Evolutionary conservation across 2,113 vertebrate genomes (phyloP), one percentile per base, ranked within the genome.

Genomic region (Neodontobutis hainanensis): DNA sequence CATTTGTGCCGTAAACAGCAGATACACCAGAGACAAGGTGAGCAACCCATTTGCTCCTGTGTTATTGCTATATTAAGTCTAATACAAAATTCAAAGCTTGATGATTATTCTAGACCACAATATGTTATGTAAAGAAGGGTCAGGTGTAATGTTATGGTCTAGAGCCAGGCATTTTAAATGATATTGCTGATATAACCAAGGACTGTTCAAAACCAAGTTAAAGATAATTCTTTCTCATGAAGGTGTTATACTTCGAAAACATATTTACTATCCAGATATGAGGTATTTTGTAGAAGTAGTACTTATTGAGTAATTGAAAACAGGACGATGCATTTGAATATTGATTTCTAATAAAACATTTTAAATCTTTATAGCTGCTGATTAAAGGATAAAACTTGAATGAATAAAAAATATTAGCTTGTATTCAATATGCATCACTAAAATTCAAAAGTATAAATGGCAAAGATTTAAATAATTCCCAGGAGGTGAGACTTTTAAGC

Each of bases 1-100:
- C 92, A 91, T 93, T 85, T 86, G 75, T 90, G 93, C 92, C 90
- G 94, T 93, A 95, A 95, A 94, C 94, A 92, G 87, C 88, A 8
- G 89, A 73, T 15, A 19, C 80, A 65, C 64, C 38, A 6, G 60
- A 65, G 55, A 70, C 16, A 7, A 61, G 53, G 38, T 48, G 62
- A 79, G 65, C 61, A 7, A 57, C 75, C 65, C 35, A 57, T 67
- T 55, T 56, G 64, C 49, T 63, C 38, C 50, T 1, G 32, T 19
- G 12, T 52, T 44, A 52, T 10, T 12, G 47, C 16, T 42, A 38
- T 43, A 42, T 57, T 42, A 57, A 57, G 38, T 2, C 36, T 34
- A 35, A 5, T 40, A 56, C 32, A 38, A 38, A 40, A 53, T 53
- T 35, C 11, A 56, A 56, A 11, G 38, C 15, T 40, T 40, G 38